Conservation (phyloP, 2,888 invertebrate species). For the Cephus pygmeus region DNA sequence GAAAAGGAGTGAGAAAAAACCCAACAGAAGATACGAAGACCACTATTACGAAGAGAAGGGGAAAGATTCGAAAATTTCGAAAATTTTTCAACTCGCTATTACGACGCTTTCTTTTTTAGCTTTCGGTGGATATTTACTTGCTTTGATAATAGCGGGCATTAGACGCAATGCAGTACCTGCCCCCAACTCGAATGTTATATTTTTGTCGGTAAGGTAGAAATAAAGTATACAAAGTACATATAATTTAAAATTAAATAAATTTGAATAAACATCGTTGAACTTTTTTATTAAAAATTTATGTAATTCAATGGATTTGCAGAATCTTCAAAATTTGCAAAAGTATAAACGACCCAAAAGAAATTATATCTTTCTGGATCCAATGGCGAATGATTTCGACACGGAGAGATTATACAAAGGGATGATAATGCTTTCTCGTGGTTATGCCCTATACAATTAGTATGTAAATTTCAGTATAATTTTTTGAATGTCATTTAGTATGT, state of each 20-base stretch:
- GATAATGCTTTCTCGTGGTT: slow-evolving; percentile 56
- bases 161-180: slow-evolving; percentile 69
- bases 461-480: not conserved
- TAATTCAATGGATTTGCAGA: slow-evolving; percentile 21
- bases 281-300: not conserved
- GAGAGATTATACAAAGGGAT: slow-evolving; percentile 58
- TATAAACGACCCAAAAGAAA: slow-evolving; percentile 53
- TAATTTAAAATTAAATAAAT: not conserved
- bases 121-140: slow-evolving; percentile 85
- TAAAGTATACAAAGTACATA: not conserved
- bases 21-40: slow-evolving; percentile 50
- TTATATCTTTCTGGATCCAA: slow-evolving; percentile 38
- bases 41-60: slow-evolving; percentile 68
- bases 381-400: slow-evolving; percentile 48
- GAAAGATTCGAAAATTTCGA: slow-evolving; percentile 75
- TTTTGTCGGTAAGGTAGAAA: slow-evolving; percentile 50
- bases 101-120: slow-evolving; percentile 85
- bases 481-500: not conserved
- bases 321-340: slow-evolving; percentile 43
- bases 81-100: slow-evolving; percentile 81
- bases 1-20: slow-evolving; percentile 41
- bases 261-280: not conserved
- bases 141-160: slow-evolving; percentile 81
- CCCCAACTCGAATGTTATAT: slow-evolving; percentile 55
- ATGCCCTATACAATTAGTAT: slow-evolving; percentile 35